These are phyloP conservation scores for Ctenodactylus gundi DNA, from an alignment of 2,113 vertebrate species.

Conservation along the genomic window DNA sequence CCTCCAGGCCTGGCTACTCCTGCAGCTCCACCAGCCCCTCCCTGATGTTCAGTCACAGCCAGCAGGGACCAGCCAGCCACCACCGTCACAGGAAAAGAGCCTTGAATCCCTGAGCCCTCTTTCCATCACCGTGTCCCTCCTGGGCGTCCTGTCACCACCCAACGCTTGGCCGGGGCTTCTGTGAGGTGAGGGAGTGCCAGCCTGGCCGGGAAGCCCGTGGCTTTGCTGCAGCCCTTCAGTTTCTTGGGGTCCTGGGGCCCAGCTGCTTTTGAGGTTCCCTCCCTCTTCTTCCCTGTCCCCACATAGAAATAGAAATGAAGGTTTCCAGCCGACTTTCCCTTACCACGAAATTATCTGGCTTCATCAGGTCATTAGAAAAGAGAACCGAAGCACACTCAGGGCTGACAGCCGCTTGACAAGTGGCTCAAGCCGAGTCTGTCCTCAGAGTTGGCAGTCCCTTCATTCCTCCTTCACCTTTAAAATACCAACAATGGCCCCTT, in stretches of 20 bases:
- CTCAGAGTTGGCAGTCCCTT: constrained; percentile 31
- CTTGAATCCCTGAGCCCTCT: neutral
- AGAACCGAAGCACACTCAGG: constrained; percentile 9
- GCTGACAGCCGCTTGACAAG: constrained; percentile 46
- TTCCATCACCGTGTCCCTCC: neutral
- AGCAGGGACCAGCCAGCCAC: rapidly evolving
- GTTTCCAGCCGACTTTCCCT: constrained; percentile 54
- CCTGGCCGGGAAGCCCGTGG: no score
- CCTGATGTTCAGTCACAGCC: neutral
- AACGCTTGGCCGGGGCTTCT: neutral
- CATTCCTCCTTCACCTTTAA: constrained; percentile 65
- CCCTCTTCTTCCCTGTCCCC: neutral
- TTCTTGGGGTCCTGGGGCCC: neutral
- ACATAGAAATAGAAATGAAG: constrained; percentile 74
- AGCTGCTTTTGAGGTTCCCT: neutral
- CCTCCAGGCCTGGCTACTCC: neutral
- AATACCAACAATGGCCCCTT: constrained; percentile 72
- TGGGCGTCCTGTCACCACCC: neutral
- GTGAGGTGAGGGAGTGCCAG: neutral
- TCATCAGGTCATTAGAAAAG: constrained; percentile 58
- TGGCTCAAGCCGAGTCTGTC: constrained; percentile 17
- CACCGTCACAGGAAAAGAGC: rapidly evolving
- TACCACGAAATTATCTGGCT: constrained; percentile 70
- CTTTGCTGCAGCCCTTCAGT: neutral
- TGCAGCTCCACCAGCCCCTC: neutral